Evolutionary conservation across 2,113 vertebrate genomes (phyloP).

Genomic region (Stictonetta naevosa): DNA sequence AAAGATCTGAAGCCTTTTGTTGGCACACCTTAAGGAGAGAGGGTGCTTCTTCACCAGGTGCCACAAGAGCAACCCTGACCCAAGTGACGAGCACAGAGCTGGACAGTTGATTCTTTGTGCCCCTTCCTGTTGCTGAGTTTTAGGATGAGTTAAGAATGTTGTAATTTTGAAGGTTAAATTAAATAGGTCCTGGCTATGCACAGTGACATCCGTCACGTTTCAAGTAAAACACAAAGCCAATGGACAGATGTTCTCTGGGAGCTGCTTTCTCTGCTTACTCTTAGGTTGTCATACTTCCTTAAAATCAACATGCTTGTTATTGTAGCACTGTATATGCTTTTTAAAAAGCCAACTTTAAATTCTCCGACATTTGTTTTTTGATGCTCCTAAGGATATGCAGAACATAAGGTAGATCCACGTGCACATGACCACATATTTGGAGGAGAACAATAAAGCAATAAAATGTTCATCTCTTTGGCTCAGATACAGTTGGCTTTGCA

Average conservation of each 20-base stretch:
- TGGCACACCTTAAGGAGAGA: not conserved
- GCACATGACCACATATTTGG: not conserved
- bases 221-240: not conserved
- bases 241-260: not conserved
- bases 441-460: not conserved
- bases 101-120: not conserved
- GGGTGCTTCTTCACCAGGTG: not conserved
- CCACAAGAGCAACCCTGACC: not conserved
- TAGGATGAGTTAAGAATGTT: not conserved
- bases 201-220: accelerated
- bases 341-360: not conserved
- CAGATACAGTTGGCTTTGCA: not conserved
- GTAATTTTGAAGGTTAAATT: not conserved
- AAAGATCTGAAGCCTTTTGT: not conserved
- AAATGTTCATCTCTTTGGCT: constrained; percentile 8
- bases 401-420: not conserved
- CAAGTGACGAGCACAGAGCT: not conserved
- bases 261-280: not conserved
- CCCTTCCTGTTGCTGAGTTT: not conserved
- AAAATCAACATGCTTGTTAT: not conserved
- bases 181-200: not conserved
- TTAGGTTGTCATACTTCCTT: not conserved
- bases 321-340: not conserved
- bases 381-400: not conserved
- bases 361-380: not conserved